phyloP scores from a whole-genome alignment of 2,113 vertebrate species.

The Dendrocopos noguchii region DNA sequence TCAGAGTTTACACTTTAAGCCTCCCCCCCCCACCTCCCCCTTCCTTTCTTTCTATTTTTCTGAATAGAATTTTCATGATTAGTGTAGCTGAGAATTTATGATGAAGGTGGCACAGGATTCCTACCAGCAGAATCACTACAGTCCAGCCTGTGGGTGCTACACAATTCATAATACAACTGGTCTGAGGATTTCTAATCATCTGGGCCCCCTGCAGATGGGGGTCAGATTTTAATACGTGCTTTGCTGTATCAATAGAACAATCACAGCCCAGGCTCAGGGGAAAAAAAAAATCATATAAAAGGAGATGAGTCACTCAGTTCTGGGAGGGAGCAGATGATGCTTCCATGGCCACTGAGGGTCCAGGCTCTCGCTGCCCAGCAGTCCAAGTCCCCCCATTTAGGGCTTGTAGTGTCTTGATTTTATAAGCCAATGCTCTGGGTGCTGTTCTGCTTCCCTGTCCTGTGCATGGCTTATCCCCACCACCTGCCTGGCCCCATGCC shows the following conservation, averaged over 20 bases:
- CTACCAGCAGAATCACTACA: neutral
- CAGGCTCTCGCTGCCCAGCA: neutral
- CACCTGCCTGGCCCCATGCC: fast-evolving
- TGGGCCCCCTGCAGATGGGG: neutral
- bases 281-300: neutral
- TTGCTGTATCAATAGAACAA: neutral
- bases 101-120: neutral
- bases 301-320: neutral
- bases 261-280: neutral
- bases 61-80: neutral
- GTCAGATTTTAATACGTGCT: neutral
- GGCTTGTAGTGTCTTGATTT: neutral
- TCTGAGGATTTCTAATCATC: neutral
- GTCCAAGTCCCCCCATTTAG: neutral
- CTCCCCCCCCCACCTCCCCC: neutral
- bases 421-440: neutral
- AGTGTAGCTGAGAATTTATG: neutral
- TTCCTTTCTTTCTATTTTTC: neutral
- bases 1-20: neutral
- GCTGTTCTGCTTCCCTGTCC: neutral
- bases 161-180: neutral
- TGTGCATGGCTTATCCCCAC: neutral
- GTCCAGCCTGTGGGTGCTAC: neutral
- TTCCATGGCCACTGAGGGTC: neutral
- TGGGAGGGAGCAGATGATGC: neutral